phyloP scores from a whole-genome alignment of 2,113 vertebrate species.

The Otis tarda region DNA sequence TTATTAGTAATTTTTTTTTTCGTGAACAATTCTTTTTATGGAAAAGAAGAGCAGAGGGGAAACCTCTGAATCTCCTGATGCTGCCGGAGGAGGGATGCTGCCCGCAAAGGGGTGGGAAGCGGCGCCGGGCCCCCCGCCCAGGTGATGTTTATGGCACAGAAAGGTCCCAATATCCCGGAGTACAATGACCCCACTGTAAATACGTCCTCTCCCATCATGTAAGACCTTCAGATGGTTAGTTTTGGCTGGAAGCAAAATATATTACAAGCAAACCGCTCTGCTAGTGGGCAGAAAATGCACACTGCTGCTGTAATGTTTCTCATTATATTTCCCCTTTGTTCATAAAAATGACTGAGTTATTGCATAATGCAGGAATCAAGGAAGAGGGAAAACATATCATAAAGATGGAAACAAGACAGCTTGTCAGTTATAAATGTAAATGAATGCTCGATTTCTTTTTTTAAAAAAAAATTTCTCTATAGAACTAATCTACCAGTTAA shows the following conservation, averaged over 20 bases:
- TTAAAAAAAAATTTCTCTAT: not conserved
- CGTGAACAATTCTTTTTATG: not conserved
- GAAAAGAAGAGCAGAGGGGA: not conserved
- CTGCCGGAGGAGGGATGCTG: not conserved
- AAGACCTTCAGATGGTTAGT: not conserved
- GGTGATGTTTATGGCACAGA: not conserved
- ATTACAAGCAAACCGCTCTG: not conserved
- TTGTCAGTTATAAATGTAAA: not conserved
- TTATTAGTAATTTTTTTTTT: no score
- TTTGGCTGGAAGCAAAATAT: constrained; percentile 38
- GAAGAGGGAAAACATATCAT: not conserved
- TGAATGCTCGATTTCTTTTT: not conserved
- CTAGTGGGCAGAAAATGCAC: not conserved
- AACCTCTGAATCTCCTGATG: not conserved
- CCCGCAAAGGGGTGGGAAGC: not conserved
- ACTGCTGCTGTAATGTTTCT: constrained; percentile 25
- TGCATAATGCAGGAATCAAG: not conserved
- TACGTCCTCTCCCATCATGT: not conserved
- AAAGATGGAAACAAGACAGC: constrained; percentile 4
- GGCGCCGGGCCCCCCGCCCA: not conserved
- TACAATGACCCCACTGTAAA: not conserved
- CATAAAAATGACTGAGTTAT: constrained; percentile 31
- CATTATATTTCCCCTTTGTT: constrained; percentile 50
- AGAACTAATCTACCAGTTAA: not conserved
- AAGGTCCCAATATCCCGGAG: not conserved